These are phyloP conservation scores for Onychostoma macrolepis DNA, from an alignment of 2,113 vertebrate species.

Conservation along the genomic window DNA sequence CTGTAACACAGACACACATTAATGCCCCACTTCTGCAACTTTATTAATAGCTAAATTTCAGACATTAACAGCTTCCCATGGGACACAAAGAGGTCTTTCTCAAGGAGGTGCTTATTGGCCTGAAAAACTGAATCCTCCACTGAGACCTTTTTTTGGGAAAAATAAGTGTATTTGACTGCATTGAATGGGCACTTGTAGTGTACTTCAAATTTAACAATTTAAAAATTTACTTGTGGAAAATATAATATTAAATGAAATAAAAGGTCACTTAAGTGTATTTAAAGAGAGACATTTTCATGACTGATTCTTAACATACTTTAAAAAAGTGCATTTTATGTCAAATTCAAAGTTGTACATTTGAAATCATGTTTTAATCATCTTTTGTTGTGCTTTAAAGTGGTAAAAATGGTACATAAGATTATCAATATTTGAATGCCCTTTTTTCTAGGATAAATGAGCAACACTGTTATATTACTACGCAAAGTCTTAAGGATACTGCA, in stretches of 20 bases:
- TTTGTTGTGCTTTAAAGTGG: no score
- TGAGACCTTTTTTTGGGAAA: background rate
- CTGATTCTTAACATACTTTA: background rate
- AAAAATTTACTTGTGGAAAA: no score
- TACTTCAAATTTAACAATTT: background rate
- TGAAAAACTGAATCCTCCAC: background rate
- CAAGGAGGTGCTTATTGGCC: background rate
- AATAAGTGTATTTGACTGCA: background rate
- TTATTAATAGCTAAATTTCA: background rate
- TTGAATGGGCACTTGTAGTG: background rate
- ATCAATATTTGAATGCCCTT: no score
- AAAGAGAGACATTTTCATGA: background rate
- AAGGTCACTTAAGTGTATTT: no score
- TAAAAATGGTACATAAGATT: no score
- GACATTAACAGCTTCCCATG: background rate
- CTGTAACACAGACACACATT: conserved; percentile 66
- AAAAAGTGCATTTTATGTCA: background rate
- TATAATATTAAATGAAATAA: no score
- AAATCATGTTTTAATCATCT: no score
- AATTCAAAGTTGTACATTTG: background rate
- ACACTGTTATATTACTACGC: no score
- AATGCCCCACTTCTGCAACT: background rate
- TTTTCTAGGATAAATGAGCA: no score
- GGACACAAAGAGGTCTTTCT: background rate
- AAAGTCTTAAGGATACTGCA: no score